phyloP scores from a whole-genome alignment of 2,797 vertebrate genomes.

The Bradypodion ventrale region DNA sequence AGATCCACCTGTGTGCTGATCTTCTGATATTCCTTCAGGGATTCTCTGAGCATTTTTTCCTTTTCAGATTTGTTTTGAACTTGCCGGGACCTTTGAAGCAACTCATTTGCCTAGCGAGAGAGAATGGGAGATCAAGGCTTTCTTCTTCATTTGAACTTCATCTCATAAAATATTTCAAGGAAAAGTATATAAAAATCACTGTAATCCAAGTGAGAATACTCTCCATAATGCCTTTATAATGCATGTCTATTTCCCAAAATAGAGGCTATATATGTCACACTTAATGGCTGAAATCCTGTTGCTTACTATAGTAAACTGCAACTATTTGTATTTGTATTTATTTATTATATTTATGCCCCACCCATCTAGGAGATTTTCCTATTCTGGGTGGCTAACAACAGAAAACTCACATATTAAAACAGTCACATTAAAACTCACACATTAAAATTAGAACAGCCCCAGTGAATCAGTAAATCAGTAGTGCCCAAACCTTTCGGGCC shows the following conservation, averaged over 20 bases:
- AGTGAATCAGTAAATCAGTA: too few relatives aligned
- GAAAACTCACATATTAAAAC: too few relatives aligned
- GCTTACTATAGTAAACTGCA: too few relatives aligned
- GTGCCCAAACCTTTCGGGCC: too few relatives aligned
- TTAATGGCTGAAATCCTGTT: background rate
- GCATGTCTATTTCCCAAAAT: background rate
- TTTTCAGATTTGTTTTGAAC: slow-evolving; percentile 91
- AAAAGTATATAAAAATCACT: background rate
- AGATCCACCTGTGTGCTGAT: slow-evolving; percentile 96
- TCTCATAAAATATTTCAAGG: background rate
- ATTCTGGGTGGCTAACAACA: too few relatives aligned
- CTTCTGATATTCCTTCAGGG: slow-evolving; percentile 92
- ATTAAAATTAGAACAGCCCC: too few relatives aligned
- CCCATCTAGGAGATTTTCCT: too few relatives aligned
- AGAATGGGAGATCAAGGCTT: slow-evolving; percentile 22
- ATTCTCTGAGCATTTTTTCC: slow-evolving; percentile 90
- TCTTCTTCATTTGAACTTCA: background rate
- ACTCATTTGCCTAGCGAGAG: slow-evolving; percentile 89
- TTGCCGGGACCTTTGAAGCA: slow-evolving; percentile 92
- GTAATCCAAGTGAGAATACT: background rate
- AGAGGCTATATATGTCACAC: background rate
- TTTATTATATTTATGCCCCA: too few relatives aligned
- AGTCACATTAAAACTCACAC: too few relatives aligned
- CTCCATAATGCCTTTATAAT: background rate
- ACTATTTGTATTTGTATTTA: too few relatives aligned